Evolutionary conservation across 2,797 vertebrate species (phyloP).

Genomic region (Gambelia wislizenii): DNA sequence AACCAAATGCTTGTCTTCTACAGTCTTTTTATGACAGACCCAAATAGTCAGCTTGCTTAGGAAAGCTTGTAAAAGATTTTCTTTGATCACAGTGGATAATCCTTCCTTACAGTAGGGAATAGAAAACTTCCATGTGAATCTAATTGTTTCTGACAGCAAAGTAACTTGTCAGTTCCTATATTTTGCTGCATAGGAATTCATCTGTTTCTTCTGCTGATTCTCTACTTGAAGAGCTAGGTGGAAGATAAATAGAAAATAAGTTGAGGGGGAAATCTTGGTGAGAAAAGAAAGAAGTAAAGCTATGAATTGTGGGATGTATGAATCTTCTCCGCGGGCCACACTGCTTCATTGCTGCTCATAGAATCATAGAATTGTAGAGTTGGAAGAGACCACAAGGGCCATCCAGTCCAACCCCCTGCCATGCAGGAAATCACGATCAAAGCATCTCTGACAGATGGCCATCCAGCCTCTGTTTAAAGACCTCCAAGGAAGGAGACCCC

Average conservation of each 20-base stretch:
- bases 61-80: not conserved
- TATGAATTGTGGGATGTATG: not conserved
- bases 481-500: no score
- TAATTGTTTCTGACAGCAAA: slow-evolving; percentile 40
- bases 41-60: not conserved
- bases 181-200: not conserved
- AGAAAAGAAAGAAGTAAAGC: not conserved
- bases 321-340: no score
- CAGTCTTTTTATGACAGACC: not conserved
- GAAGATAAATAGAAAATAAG: not conserved
- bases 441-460: no score
- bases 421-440: no score
- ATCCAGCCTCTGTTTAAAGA: no score
- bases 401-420: no score
- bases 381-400: no score
- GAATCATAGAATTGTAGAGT: no score
- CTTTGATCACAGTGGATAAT: slow-evolving; percentile 14
- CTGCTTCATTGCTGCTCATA: no score
- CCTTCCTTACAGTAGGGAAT: not conserved
- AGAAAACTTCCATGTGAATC: not conserved
- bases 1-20: not conserved
- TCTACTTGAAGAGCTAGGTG: not conserved
- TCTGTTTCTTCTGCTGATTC: slow-evolving; percentile 7
- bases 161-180: slow-evolving; percentile 13
- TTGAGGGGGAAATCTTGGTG: not conserved